phyloP scores from a whole-genome alignment of 2,113 vertebrate species.

The Scalopus aquaticus region DNA sequence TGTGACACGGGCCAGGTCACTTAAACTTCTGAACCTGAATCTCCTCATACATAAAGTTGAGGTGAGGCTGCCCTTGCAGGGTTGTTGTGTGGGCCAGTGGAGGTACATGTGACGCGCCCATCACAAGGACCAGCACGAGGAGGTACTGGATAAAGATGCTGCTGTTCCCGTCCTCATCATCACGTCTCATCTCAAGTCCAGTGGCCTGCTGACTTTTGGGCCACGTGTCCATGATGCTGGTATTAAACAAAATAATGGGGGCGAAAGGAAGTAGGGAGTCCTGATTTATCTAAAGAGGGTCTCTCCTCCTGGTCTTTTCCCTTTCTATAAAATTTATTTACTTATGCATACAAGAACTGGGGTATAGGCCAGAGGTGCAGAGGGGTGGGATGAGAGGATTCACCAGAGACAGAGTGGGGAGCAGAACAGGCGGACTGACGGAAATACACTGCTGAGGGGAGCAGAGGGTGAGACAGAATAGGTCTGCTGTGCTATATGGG shows the following conservation, averaged over 20 bases:
- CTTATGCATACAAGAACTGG: no score
- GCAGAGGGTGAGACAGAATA: no score
- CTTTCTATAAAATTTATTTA: no score
- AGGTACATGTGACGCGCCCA: not conserved
- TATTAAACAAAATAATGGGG: not conserved
- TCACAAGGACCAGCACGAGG: not conserved
- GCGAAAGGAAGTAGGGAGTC: not conserved
- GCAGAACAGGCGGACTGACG: no score
- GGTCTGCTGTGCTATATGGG: no score
- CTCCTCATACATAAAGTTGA: not conserved
- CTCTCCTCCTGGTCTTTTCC: not conserved
- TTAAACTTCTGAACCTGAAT: not conserved
- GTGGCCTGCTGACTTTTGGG: not conserved
- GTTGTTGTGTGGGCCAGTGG: not conserved
- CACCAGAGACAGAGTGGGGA: no score
- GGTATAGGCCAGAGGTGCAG: no score
- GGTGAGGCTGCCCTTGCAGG: not conserved
- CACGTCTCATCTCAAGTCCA: not conserved
- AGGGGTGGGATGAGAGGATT: no score
- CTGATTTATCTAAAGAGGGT: not conserved
- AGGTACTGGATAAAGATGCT: not conserved
- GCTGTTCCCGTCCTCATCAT: not conserved
- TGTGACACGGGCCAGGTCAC: not conserved
- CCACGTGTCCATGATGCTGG: not conserved
- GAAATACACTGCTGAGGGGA: no score